phyloP scores from a whole-genome alignment of 1,140 invertebrate species.

The Pseudomyrmex pallidus region DNA sequence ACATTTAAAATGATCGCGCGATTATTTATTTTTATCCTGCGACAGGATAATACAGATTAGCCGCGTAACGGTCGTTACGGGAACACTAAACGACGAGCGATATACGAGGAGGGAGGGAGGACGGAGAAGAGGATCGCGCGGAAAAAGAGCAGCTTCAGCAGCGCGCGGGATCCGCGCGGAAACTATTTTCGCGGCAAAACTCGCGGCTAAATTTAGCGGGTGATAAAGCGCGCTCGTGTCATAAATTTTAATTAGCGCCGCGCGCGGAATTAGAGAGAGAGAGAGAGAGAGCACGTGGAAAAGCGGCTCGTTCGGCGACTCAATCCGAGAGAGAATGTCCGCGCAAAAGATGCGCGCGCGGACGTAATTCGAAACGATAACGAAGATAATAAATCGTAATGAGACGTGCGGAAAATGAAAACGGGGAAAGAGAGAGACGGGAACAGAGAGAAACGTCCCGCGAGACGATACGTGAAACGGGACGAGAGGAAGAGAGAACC shows the following conservation, averaged over 20 bases:
- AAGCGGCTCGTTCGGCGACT: constrained; percentile 23
- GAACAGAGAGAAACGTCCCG: constrained; percentile 10
- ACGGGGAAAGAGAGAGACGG: neutral
- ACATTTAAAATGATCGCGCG: neutral
- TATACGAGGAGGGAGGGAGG: neutral
- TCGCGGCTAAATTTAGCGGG: constrained; percentile 40
- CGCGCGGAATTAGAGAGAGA: too few relatives aligned
- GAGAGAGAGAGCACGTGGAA: neutral
- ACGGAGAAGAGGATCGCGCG: neutral
- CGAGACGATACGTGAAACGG: neutral
- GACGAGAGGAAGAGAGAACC: neutral
- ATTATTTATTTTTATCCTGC: neutral
- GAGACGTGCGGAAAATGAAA: neutral
- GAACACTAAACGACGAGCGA: constrained; percentile 15
- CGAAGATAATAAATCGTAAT: constrained; percentile 60
- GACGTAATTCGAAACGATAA: constrained; percentile 26
- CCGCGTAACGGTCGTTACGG: neutral
- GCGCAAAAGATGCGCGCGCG: constrained; percentile 13
- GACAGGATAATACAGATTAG: constrained; percentile 14
- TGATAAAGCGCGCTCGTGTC: constrained; percentile 41
- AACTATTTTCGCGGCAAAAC: constrained; percentile 40
- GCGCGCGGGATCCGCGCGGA: neutral
- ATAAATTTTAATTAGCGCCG: constrained; percentile 42
- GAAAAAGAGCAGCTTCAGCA: constrained; percentile 7
- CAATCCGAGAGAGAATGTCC: neutral